Evolutionary conservation across 2,113 vertebrate species (phyloP), one percentile per base, ranked within the genome.

Genomic region (Sinocyclocheilus anshuiensis): DNA sequence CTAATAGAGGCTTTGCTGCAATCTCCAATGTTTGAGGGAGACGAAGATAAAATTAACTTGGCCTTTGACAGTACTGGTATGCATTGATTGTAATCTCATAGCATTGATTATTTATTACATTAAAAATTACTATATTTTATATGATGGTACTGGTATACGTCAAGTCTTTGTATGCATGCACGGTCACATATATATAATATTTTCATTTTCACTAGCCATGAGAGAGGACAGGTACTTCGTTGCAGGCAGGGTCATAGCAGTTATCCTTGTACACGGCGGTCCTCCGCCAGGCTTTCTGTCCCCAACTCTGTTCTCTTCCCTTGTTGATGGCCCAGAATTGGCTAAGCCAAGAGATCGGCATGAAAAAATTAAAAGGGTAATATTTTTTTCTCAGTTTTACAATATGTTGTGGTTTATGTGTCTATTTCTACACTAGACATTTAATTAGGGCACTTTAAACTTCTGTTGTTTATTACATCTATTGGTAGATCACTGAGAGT

Each of bases 1-100:
- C 76, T 78, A 79, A 67, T 69, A 24, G 76, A 86, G 22, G 84
- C 84, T 69, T 69, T 86, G 75, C 42, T 20, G 5, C 59, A 55
- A 18, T 85, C 75, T 65, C 55, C 55, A 63, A 85, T 78, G 84
- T 85, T 78, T 78, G 55, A 85, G 24, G 74, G 84, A 42, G 22
- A 85, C 8, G 75, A 85, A 45, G 33, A 33, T 57, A 77, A 77
- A 61, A 85, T 77, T 36, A 77, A 85, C n/a, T 85, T 85, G 83
- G 71, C 74, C 74, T 29, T 85, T 85, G 83, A 77, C 83, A 85
- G 83, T 45, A 65, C 24, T 61, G 83, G 83, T 85, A 85, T 77
- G 15, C 75, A 74, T 42, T 84, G 83, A 77, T 84, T 63, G 71
- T 84, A 84, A 75, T 84, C 69, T 59, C 63, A 39, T 4, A 65